Conservation (phyloP, 2,888 invertebrate genomes). For the Aphodius granarius region DNA sequence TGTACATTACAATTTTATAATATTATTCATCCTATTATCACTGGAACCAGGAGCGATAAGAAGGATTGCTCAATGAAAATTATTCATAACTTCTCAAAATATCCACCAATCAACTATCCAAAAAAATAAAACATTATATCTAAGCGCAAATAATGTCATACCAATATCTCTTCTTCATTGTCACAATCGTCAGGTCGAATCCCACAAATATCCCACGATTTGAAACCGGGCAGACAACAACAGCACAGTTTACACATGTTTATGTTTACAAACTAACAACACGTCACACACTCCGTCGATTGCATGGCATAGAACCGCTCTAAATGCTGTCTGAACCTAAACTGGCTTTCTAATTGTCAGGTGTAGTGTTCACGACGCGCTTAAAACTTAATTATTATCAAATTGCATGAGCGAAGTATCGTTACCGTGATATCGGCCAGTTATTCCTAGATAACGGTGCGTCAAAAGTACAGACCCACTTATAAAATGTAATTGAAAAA, state of each 20-base stretch:
- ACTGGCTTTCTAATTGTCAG: not conserved
- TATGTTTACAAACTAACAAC: not conserved
- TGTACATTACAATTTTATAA: too few relatives aligned
- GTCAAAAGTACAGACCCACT: not conserved
- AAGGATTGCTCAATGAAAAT: not conserved
- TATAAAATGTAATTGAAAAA: not conserved
- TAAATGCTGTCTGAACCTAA: not conserved
- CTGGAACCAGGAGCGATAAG: not conserved
- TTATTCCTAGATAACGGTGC: not conserved
- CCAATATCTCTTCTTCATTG: conserved; percentile 22
- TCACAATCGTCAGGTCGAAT: conserved; percentile 7
- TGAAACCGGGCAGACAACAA: conserved; percentile 20
- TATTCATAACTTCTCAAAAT: conserved; percentile 1
- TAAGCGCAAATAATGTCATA: conserved; percentile 5
- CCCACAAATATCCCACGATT: conserved; percentile 19
- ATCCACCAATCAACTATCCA: conserved; percentile 11
- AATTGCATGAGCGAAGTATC: not conserved
- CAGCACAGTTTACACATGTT: conserved; percentile 24
- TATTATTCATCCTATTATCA: not conserved
- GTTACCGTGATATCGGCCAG: not conserved
- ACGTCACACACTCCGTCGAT: not conserved
- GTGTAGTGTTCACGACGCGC: not conserved
- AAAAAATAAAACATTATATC: not conserved
- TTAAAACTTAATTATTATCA: not conserved
- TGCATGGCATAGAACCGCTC: not conserved